phyloP scores from a whole-genome alignment of 2,888 invertebrate species.

The Drosophila multiciliata region DNA sequence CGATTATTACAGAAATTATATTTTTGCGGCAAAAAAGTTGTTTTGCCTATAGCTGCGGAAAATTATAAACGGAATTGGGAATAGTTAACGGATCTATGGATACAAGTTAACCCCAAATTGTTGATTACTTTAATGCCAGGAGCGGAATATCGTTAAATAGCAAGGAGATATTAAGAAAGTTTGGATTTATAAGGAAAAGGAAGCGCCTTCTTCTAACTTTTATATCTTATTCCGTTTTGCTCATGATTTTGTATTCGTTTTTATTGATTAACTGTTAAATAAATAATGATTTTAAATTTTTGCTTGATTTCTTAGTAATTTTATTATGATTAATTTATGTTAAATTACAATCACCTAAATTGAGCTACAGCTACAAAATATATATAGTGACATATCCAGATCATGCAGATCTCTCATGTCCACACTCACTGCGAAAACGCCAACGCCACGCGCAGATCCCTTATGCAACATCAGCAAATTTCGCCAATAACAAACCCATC shows the following conservation, averaged over 20 bases:
- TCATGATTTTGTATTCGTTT: background rate
- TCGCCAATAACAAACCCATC: too few species aligned
- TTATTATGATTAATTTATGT: background rate
- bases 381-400: too few species aligned
- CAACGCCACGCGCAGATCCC: too few species aligned
- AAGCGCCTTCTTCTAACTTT: background rate
- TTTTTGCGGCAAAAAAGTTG: background rate
- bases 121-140: conserved; percentile 2
- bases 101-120: conserved; percentile 1
- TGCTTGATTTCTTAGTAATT: background rate
- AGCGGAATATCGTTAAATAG: background rate
- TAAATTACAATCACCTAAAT: background rate
- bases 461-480: too few species aligned
- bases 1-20: conserved; percentile 31
- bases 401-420: too few species aligned
- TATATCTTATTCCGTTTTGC: background rate
- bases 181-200: background rate
- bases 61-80: conserved; percentile 10
- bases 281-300: background rate
- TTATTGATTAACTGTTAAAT: background rate
- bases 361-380: background rate
- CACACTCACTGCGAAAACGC: too few species aligned
- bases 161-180: conserved; percentile 1
- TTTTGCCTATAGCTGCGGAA: conserved; percentile 6
- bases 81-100: conserved; percentile 13